A percentile compares a stretch with the other conserved stretches of the same genome.
phyloP scores from a whole-genome alignment of 2,113 vertebrate species.

The Falcunculus frontatus region DNA sequence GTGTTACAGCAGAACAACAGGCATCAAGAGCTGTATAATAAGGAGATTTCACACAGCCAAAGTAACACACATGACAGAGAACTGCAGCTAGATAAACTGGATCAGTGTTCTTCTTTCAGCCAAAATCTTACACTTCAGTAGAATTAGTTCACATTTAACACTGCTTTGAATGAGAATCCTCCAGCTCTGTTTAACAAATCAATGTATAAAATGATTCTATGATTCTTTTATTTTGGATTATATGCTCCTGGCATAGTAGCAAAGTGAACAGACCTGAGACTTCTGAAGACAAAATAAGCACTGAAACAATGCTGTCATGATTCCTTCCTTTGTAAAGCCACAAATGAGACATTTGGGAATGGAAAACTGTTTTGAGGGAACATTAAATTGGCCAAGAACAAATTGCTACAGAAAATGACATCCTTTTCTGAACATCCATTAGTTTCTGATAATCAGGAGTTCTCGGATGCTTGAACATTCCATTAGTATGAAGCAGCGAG shows the following conservation, averaged over 20 bases:
- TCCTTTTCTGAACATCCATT: constrained; percentile 51
- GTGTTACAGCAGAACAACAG: not conserved
- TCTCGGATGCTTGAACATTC: constrained; percentile 48
- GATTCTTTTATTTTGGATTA: not conserved
- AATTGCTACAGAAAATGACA: constrained; percentile 58
- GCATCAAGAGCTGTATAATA: not conserved
- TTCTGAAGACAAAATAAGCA: constrained; percentile 7
- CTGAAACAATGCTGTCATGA: not conserved
- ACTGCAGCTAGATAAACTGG: not conserved
- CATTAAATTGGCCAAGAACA: constrained; percentile 58
- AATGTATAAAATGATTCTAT: not conserved
- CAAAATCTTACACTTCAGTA: not conserved
- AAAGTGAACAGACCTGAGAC: not conserved
- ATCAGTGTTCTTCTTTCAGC: not conserved
- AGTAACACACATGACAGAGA: not conserved
- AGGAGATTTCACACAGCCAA: not conserved
- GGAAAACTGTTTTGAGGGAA: constrained; percentile 27
- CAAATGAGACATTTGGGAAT: constrained; percentile 32
- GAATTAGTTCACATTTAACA: not conserved
- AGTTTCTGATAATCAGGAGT: constrained; percentile 53
- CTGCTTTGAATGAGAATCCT: not conserved
- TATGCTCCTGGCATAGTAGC: not conserved
- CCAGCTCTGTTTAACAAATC: not conserved
- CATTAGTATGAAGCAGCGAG: constrained; percentile 41
- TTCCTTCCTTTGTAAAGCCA: constrained; percentile 19